A percentile compares a stretch with the other conserved stretches of the same genome.
Conservation (phyloP, 1,140 invertebrate species). For the Chymomyza costata region DNA sequence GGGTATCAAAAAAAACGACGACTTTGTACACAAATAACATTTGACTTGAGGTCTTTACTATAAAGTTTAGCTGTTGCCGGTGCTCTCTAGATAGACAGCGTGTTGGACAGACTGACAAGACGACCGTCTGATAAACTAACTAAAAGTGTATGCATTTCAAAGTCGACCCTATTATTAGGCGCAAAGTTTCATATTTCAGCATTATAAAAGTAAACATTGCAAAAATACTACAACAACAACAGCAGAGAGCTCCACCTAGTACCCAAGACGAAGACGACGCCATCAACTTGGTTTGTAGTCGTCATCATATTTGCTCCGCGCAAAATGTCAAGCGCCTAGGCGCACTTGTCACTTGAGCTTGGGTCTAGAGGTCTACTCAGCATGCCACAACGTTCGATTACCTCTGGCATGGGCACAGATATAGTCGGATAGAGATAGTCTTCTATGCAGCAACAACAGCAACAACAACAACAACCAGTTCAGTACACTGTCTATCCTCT, state of each 20-base stretch:
- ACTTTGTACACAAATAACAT: no score
- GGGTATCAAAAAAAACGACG: no score
- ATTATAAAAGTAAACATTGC: constrained; percentile 30
- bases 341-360: constrained; percentile 68
- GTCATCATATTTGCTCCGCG: constrained; percentile 34
- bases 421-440: no score
- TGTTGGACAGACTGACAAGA: no score
- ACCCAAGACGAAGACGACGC: no score
- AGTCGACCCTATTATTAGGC: constrained; percentile 71
- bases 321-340: constrained; percentile 50
- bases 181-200: constrained; percentile 61
- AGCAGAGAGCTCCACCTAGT: background rate
- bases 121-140: no score
- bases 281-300: no score
- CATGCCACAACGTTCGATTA: constrained; percentile 9
- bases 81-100: no score
- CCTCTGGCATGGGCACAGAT: background rate
- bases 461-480: no score
- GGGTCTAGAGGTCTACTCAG: constrained; percentile 44
- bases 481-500: background rate
- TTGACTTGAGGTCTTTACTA: no score
- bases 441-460: no score
- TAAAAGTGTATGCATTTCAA: constrained; percentile 71
- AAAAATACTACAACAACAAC: constrained; percentile 22
- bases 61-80: no score